Conservation (phyloP, 1,140 invertebrate species). For the Drusus annulatus region DNA sequence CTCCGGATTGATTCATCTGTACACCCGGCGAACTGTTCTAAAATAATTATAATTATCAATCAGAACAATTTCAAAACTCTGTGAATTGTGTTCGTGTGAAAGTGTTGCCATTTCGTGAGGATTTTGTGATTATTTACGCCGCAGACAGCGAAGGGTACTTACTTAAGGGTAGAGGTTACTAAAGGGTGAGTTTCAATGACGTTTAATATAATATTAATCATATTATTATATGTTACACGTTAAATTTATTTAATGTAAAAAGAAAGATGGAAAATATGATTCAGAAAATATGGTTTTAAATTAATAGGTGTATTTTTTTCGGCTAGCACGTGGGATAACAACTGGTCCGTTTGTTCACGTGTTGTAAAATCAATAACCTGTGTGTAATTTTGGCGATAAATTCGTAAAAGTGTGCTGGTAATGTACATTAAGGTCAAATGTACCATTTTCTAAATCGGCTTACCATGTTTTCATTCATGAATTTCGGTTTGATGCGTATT, state of each 20-base stretch:
- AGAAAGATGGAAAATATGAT: too few relatives aligned
- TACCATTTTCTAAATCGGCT: not conserved
- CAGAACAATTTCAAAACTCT: not conserved
- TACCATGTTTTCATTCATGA: not conserved
- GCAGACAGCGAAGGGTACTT: not conserved
- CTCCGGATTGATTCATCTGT: not conserved
- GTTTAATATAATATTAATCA: not conserved
- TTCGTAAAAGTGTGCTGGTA: not conserved
- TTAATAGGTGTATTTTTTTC: not conserved
- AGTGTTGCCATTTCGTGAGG: not conserved
- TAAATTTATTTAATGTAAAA: not conserved
- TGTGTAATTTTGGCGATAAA: constrained; percentile 11
- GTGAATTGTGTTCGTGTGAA: not conserved
- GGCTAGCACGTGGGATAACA: not conserved
- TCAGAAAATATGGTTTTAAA: too few relatives aligned
- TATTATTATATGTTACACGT: not conserved
- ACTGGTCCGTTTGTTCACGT: not conserved
- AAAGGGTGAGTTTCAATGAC: constrained; percentile 14
- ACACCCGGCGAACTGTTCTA: constrained; percentile 6
- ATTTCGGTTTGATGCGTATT: not conserved
- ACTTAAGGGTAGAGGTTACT: not conserved
- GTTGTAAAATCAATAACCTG: constrained; percentile 1
- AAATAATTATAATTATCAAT: not conserved
- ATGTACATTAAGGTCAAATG: not conserved
- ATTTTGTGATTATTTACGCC: not conserved